Base-by-base conservation (phyloP, 2,888 invertebrate species). In the Agrilus mali region DNA sequence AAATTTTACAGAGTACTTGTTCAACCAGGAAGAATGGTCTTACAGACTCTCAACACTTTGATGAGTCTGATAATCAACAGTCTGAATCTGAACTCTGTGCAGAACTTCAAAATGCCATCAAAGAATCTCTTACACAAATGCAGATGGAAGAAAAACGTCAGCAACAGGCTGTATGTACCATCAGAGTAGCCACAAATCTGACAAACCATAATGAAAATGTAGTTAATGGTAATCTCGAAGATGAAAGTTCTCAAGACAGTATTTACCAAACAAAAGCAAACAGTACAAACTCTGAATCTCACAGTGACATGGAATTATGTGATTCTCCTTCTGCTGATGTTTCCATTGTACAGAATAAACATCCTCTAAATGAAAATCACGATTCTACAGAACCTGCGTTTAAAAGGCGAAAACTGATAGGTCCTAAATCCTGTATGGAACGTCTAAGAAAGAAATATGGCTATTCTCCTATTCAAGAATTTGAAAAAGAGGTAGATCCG, bases 231-330 rank as follows among this genome's bases (percentile, higher is more conserved):
- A 27, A 27, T 10, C 27, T 27, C 35, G 56, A 56, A 45, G 50
- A 60, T 20, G 63, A 63, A 13, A 62, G 61, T 47, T 63, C 62
- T 5, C 47, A 60, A n/a, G 57, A 59, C 42, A 62, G 63, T 46
- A 59, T 58, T 48, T 45, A 59, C 31, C 22, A 33, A 16, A 61
- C 61, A 6, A 61, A 60, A 38, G 54, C 59, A 3, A 61, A 60
- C 46, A 61, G 60, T 42, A 56, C 59, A 0, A 53, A 47, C 38
- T 50, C 50, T 10, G 57, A 58, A 36, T 55, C 51, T 40, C 54
- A 49, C 32, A 61, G 60, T 42, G 63, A 64, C 35, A 45, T 56
- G 40, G 61, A 61, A 13, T 43, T 51, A n/a, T 53, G 51, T 35
- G 55, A 56, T 7, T 55, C 55, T 0, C 53, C 50, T 32, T 43